Base-by-base conservation (phyloP, 2,888 invertebrate genomes). In the Hetaerina titia region DNA sequence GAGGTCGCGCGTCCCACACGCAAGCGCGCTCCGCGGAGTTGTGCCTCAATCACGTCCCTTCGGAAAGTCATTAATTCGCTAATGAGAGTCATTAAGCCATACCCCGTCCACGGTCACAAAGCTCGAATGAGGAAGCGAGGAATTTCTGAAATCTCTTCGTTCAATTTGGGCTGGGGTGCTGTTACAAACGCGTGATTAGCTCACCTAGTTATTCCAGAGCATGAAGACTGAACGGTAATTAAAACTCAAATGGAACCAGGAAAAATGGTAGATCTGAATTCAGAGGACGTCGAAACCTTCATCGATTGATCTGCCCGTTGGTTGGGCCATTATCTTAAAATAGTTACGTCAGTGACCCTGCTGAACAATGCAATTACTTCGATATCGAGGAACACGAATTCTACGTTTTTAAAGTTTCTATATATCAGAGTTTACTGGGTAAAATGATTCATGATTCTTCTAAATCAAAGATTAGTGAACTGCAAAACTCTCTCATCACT, bases 1-100 rank as follows among this genome's bases (percentile, higher is more conserved):
- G 60, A 17, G 45, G 31, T 31, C n/a, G 60, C 17, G 60, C 60
- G 17, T 11, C 31, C 81, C 81, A 1, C 81, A 31, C 81, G 8
- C n/a, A 69, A 5, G n/a, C 69, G n/a, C 69, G n/a, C 69, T 9
- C 69, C 69, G 69, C 69, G 31, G 13, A 81, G 81, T 81, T 81
- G 81, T 31, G 31, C 81, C 81, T 22, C 81, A 31, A 81, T 81
- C 81, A 81, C 81, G 81, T 31, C 81, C 81, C 22, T 81, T 81
- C 81, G 81, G 81, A 81, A 81, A 81, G 81, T 81, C 81, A 81
- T 81, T 81, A 81, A 81, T 31, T 81, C 81, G 81, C 81, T 81
- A 81, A 81, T 81, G 81, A 81, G 81, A 81, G 31, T 31, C 81
- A 81, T 81, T 81, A 81, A 81, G 81, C 25, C 81, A 31, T 81